Evolutionary conservation across 2,888 invertebrate genomes (phyloP).

Genomic region (Drosophila helvetica): DNA sequence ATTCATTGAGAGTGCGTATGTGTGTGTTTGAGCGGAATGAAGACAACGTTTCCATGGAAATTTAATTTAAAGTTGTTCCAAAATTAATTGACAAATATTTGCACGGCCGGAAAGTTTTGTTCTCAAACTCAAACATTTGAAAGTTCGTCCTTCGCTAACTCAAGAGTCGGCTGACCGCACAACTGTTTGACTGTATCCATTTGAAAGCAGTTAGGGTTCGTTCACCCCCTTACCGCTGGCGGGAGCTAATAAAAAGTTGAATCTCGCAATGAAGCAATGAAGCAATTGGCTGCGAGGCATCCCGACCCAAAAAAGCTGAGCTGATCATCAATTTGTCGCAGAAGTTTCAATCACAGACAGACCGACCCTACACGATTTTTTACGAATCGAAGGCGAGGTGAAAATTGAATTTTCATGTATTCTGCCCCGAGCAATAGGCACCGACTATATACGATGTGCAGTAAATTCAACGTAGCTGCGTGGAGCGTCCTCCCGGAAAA

Average conservation of each 20-base stretch:
- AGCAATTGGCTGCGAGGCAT: neutral
- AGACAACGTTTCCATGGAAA: slow-evolving; percentile 21
- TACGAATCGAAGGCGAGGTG: slow-evolving; percentile 25
- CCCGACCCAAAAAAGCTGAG: neutral
- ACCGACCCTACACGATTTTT: neutral
- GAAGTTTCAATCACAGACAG: slow-evolving; percentile 33
- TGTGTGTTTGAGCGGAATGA: neutral
- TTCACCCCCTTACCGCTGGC: neutral
- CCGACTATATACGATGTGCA: neutral
- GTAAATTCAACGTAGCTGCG: neutral
- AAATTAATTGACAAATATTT: slow-evolving; percentile 42
- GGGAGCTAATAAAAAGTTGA: slow-evolving; percentile 20
- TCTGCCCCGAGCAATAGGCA: slow-evolving; percentile 2
- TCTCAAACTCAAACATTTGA: slow-evolving; percentile 12
- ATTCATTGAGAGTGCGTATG: neutral
- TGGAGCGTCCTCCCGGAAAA: slow-evolving; percentile 22
- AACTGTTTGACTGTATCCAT: neutral
- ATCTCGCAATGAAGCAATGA: neutral
- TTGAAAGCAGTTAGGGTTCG: slow-evolving; percentile 1
- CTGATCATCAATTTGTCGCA: slow-evolving; percentile 37
- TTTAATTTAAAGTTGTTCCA: slow-evolving; percentile 26
- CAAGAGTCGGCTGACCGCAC: slow-evolving; percentile 14
- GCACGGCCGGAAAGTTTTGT: slow-evolving; percentile 5
- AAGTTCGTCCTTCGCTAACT: slow-evolving; percentile 8
- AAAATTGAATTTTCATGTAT: slow-evolving; percentile 41